Conservation (phyloP, 2,113 vertebrate genomes). For the Etia nguti region DNA sequence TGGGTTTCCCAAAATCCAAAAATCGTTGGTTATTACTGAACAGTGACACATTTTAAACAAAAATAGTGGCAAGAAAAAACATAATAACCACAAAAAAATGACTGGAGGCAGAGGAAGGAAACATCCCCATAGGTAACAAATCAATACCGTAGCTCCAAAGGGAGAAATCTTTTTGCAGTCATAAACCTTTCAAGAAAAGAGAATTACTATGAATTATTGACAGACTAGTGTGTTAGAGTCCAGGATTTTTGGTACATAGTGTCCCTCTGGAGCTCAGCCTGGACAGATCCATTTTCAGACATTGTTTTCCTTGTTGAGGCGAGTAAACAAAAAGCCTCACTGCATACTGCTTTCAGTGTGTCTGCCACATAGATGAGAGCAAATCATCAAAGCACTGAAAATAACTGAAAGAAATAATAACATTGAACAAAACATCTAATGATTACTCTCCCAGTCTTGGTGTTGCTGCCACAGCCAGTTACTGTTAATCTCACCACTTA, state of each 20-base stretch:
- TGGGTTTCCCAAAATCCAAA: neutral
- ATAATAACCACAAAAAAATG: neutral
- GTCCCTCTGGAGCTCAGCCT: neutral
- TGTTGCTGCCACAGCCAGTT: neutral
- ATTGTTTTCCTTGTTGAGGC: neutral
- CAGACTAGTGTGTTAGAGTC: neutral
- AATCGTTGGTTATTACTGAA: neutral
- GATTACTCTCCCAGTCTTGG: neutral
- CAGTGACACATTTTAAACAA: neutral
- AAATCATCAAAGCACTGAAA: neutral
- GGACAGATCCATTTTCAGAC: neutral
- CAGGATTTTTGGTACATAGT: neutral
- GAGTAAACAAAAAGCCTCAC: neutral
- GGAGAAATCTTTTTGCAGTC: neutral
- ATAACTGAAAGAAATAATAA: neutral
- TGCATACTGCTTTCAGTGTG: neutral
- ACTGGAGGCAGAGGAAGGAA: neutral
- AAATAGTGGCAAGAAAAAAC: neutral
- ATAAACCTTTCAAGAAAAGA: neutral
- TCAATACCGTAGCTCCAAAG: neutral
- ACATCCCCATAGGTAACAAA: neutral
- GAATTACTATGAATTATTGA: neutral
- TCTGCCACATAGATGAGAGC: neutral
- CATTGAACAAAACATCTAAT: neutral
- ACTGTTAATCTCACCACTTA: constrained; percentile 9